Percentiles rank a stretch among this genome's conserved stretches.
These are phyloP conservation scores for Leucoraja ocellata DNA, from an alignment of 2,797 vertebrate genomes.

Conservation along the genomic window DNA sequence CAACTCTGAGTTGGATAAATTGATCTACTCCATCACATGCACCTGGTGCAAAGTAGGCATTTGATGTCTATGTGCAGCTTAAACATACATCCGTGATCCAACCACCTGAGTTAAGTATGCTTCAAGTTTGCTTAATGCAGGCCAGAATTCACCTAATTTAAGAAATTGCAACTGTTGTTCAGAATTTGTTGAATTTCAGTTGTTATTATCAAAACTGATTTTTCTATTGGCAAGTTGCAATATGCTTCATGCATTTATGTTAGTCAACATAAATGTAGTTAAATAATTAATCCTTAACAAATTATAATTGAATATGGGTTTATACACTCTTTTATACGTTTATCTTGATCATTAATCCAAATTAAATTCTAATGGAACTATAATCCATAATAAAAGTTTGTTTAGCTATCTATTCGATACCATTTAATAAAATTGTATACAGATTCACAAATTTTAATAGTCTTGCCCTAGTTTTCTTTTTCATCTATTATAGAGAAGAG, in stretches of 20 bases:
- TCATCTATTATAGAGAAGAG: background rate
- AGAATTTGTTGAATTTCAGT: background rate
- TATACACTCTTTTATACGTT: background rate
- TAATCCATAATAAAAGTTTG: background rate
- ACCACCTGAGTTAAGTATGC: background rate
- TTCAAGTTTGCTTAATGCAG: background rate
- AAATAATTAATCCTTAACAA: background rate
- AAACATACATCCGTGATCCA: background rate
- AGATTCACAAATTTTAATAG: background rate
- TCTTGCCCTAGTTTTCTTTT: background rate
- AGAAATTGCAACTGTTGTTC: background rate
- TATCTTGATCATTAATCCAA: background rate
- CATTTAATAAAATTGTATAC: background rate
- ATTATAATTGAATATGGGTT: background rate
- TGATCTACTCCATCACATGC: background rate
- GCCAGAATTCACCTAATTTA: background rate
- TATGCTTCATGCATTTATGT: background rate
- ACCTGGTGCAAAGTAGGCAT: background rate
- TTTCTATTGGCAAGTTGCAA: background rate
- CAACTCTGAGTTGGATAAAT: background rate
- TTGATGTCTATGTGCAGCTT: background rate
- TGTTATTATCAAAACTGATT: background rate
- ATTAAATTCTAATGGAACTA: background rate
- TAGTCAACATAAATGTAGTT: background rate
- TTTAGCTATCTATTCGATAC: too few relatives aligned